phyloP scores from a whole-genome alignment of 1,140 invertebrate genomes.

The Drosophila virilis region DNA sequence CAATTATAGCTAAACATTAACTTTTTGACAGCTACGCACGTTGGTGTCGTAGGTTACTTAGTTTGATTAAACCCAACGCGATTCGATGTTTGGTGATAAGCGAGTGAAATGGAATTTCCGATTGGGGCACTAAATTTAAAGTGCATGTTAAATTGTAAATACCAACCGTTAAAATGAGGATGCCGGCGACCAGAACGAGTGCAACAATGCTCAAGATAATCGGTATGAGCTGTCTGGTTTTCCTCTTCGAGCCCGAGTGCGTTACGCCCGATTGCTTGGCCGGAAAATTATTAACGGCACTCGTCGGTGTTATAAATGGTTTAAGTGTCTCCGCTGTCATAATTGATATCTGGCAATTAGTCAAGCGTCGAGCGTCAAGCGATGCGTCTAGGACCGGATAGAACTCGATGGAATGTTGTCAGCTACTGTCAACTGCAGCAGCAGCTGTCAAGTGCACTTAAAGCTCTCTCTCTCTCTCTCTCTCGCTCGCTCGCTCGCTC shows the following conservation, averaged over 20 bases:
- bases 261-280: constrained; percentile 53
- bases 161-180: constrained; percentile 73
- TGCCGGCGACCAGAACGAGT: constrained; percentile 47
- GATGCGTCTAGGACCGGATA: constrained; percentile 5
- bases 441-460: constrained; percentile 34
- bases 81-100: not conserved
- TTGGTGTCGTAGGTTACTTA: not conserved
- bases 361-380: constrained; percentile 17
- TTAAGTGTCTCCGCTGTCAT: constrained; percentile 84
- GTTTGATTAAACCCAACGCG: constrained; percentile 5
- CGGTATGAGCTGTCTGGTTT: constrained; percentile 52
- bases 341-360: constrained; percentile 52
- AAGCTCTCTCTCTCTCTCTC: constrained; percentile 2
- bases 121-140: not conserved
- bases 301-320: constrained; percentile 77
- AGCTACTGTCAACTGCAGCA: constrained; percentile 8
- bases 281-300: constrained; percentile 66
- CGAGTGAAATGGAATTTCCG: not conserved
- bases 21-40: not conserved
- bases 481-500: not conserved
- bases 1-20: constrained; percentile 11
- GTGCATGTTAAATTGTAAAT: not conserved
- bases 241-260: constrained; percentile 55
- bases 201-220: constrained; percentile 54
- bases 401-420: constrained; percentile 18